Evolutionary conservation across 2,888 invertebrate species (phyloP), one percentile per base, ranked within the genome.

Genomic region (Diarsia mendica): DNA sequence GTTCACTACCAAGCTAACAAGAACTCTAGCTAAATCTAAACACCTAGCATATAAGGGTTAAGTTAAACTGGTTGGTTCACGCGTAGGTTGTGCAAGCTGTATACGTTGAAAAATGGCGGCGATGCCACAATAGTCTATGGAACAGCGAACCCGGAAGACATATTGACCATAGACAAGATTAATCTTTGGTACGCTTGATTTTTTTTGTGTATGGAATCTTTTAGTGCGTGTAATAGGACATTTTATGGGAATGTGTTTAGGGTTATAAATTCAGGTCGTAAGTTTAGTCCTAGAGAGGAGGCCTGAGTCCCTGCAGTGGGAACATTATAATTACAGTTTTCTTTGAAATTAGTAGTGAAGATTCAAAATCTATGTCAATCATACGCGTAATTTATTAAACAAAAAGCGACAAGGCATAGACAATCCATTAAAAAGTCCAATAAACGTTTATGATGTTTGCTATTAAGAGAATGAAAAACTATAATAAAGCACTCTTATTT

Each of bases 51-150:
- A 6, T 3, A 18, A 63, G 67, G 65, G 33, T 71, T 28, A 71
- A 60, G 9, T 48, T 53, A 86, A 15, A 61, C 58, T 92, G 94
- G 95, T 72, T 75, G 86, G 69, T 72, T 85, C 89, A 90, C 91
- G 95, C 95, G 96, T 96, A 95, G 96, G 96, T 93, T 95, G 95
- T 92, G 81, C 55, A 88, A 86, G 85, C 67, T 79, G 73, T 81
- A 93, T 93, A 93, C 91, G 91, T 94, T 95, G 96, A 96, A 96
- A 96, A 96, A 96, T 95, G 95, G 94, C 94, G 89, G 92, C 89
- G 87, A 87, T 88, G 93, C 91, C 92, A 96, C 95, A 95, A 96
- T 96, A 93, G 94, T 93, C 92, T 93, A 91, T 90, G 91, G 94
- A 93, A 92, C 94, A 90, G 91, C 92, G 95, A 95, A 95, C 95